phyloP scores from a whole-genome alignment of 2,888 invertebrate species.

The Drosophila eohydei region DNA sequence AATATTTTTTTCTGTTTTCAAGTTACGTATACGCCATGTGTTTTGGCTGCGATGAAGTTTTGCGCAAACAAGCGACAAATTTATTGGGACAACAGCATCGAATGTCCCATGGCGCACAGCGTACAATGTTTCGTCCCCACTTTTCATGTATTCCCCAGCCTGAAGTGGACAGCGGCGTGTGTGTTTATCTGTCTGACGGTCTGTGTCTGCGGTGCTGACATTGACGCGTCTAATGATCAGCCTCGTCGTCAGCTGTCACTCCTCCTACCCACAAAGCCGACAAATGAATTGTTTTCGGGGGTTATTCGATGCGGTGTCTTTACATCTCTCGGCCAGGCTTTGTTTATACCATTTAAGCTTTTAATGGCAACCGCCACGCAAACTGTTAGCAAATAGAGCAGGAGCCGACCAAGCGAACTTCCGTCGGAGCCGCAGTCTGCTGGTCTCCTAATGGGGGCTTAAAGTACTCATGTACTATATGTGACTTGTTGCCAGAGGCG shows the following conservation, averaged over 20 bases:
- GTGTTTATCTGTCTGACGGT: slow-evolving; percentile 24
- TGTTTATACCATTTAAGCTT: slow-evolving; percentile 71
- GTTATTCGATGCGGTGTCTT: slow-evolving; percentile 37
- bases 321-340: slow-evolving; percentile 42
- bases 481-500: slow-evolving; percentile 35
- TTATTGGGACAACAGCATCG: slow-evolving; percentile 53
- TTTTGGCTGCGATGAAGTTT: slow-evolving; percentile 32
- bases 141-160: slow-evolving; percentile 31
- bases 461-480: slow-evolving; percentile 9
- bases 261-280: slow-evolving; percentile 1
- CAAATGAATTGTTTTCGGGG: slow-evolving; percentile 35
- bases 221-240: slow-evolving; percentile 70
- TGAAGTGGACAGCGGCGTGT: slow-evolving; percentile 39
- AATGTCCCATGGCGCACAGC: slow-evolving; percentile 43
- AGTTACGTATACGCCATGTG: slow-evolving; percentile 65
- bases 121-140: slow-evolving; percentile 39
- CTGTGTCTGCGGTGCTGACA: slow-evolving; percentile 56
- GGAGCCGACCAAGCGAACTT: slow-evolving; percentile 55
- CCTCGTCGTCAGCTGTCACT: slow-evolving; percentile 6
- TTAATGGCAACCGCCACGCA: slow-evolving; percentile 49
- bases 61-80: slow-evolving; percentile 65
- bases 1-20: slow-evolving; percentile 20
- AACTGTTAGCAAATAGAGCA: slow-evolving; percentile 40
- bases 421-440: slow-evolving; percentile 37
- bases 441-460: not conserved